Conservation (phyloP, 2,888 invertebrate genomes). For the Drepanosiphum platanoidis region DNA sequence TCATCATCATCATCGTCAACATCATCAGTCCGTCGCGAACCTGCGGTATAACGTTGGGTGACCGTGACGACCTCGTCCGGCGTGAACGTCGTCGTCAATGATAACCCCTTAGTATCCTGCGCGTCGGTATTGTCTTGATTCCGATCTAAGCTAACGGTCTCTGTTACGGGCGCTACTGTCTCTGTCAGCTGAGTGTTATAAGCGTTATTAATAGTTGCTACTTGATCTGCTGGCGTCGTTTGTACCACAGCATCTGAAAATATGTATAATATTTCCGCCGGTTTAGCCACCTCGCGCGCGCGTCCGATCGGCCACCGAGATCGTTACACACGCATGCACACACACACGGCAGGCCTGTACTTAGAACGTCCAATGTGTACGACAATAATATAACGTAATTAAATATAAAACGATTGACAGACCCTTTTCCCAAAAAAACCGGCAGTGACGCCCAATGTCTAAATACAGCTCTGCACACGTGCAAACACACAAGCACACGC, state of each 20-base stretch:
- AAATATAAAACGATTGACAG: no score
- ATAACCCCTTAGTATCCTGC: constrained; percentile 44
- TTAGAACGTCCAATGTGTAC: no score
- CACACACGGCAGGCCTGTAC: no score
- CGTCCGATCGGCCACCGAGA: constrained; percentile 1
- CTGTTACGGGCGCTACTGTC: constrained; percentile 45
- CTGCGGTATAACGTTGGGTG: constrained; percentile 50
- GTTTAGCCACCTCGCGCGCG: constrained; percentile 34
- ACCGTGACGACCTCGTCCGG: constrained; percentile 52
- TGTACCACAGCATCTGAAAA: constrained; percentile 61
- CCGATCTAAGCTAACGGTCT: constrained; percentile 58
- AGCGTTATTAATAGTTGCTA: constrained; percentile 61
- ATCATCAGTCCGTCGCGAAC: constrained; percentile 55
- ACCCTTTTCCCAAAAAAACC: no score
- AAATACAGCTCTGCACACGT: no score
- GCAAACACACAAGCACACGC: background rate
- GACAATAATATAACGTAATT: no score
- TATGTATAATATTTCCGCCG: constrained; percentile 31
- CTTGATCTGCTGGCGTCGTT: constrained; percentile 57
- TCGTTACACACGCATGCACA: background rate
- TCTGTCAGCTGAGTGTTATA: constrained; percentile 60
- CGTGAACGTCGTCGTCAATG: constrained; percentile 44
- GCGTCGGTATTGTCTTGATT: constrained; percentile 55
- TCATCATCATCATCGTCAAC: no score
- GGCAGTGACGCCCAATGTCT: no score